phyloP scores from a whole-genome alignment of 2,113 vertebrate genomes.

The Grus americana region DNA sequence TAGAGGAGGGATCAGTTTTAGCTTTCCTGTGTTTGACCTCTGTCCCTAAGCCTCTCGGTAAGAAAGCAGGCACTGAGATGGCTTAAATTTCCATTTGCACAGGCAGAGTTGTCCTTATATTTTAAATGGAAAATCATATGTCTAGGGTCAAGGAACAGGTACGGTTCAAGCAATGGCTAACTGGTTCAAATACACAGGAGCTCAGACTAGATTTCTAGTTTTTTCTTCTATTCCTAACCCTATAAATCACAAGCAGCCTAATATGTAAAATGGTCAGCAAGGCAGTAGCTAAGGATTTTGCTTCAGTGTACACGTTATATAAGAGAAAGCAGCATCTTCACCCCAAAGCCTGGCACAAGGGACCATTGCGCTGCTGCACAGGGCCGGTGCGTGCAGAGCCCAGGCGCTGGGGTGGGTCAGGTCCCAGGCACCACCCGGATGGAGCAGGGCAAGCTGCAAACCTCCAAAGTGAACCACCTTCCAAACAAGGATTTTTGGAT shows the following conservation, averaged over 20 bases:
- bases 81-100: background rate
- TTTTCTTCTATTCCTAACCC: background rate
- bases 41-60: background rate
- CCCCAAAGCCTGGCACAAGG: background rate
- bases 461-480: background rate
- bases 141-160: background rate
- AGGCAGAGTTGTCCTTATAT: background rate
- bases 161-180: background rate
- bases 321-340: background rate
- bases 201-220: background rate
- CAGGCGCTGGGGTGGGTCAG: background rate
- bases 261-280: background rate
- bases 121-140: background rate
- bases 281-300: background rate
- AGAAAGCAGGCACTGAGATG: background rate
- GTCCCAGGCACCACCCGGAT: rapidly evolving
- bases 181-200: background rate
- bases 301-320: background rate
- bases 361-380: rapidly evolving
- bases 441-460: background rate
- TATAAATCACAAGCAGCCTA: background rate
- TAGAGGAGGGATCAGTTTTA: background rate
- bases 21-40: background rate
- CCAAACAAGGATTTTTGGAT: background rate
- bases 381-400: background rate